Evolutionary conservation across 2,888 invertebrate species (phyloP).

Genomic region (Noctua pronuba): DNA sequence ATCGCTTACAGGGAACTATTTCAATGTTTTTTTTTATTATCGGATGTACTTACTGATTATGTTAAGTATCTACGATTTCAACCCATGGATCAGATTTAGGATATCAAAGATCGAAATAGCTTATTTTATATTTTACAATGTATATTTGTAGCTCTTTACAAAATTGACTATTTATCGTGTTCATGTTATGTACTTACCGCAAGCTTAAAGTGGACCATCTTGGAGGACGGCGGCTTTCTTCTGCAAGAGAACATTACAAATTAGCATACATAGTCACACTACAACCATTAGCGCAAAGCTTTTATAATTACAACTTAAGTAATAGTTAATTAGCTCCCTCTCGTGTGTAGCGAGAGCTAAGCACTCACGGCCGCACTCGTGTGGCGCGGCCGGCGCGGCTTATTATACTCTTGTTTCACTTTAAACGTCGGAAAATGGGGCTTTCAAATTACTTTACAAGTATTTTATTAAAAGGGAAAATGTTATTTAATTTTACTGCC

Average conservation of each 20-base stretch:
- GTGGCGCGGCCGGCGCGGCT: background rate
- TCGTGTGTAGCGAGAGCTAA: background rate
- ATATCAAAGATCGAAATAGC: background rate
- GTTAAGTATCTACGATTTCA: background rate
- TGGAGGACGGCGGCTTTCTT: constrained; percentile 65
- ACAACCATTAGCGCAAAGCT: constrained; percentile 12
- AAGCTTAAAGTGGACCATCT: constrained; percentile 73
- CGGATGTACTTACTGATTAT: background rate
- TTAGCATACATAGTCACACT: constrained; percentile 16
- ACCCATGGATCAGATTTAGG: background rate
- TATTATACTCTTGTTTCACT: constrained; percentile 32
- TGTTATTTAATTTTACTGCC: background rate
- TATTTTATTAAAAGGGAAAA: constrained; percentile 33
- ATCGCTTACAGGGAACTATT: background rate
- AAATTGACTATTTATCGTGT: background rate
- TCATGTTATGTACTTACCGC: constrained; percentile 70
- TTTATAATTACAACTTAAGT: constrained; percentile 41
- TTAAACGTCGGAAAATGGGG: constrained; percentile 7
- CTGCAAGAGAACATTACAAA: constrained; percentile 61
- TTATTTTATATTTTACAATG: background rate
- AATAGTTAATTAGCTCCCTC: constrained; percentile 29
- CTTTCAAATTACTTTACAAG: constrained; percentile 20
- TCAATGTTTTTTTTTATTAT: background rate
- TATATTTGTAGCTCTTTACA: background rate
- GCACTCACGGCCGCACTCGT: constrained; percentile 6